Conservation (phyloP, 2,797 vertebrate genomes). For the Sebastes alutus region DNA sequence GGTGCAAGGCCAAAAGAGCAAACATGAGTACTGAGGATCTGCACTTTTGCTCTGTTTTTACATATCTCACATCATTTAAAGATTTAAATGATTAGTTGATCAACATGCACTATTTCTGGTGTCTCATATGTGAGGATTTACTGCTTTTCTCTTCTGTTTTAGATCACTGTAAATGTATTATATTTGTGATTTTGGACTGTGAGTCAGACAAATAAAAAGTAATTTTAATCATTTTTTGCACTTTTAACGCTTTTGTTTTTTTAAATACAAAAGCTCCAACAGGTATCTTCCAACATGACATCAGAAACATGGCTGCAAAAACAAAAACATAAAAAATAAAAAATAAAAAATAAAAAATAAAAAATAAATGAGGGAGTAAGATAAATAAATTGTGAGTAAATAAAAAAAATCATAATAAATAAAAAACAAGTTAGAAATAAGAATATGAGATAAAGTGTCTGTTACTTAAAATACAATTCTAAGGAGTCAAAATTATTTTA, state of each 20-base stretch:
- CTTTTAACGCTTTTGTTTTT: neutral
- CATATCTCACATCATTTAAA: neutral
- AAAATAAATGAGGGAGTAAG: neutral
- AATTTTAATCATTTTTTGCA: neutral
- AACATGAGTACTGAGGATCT: neutral
- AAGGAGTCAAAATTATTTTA: neutral
- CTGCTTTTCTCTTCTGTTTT: neutral
- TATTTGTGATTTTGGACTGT: neutral
- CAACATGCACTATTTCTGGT: neutral
- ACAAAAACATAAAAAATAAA: neutral
- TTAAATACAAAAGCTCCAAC: neutral
- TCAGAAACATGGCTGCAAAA: no score
- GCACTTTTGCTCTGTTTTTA: neutral
- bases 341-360: no score
- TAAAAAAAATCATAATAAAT: neutral
- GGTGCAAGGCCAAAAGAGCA: neutral
- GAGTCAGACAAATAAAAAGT: neutral
- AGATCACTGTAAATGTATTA: neutral
- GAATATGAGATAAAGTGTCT: no score
- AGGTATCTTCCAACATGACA: neutral
- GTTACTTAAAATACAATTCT: neutral
- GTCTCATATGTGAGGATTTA: neutral
- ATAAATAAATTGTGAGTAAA: neutral
- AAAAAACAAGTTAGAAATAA: no score
- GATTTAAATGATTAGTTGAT: neutral